A percentile compares a stretch with the other conserved stretches of the same genome.
Evolutionary conservation across 2,797 vertebrate genomes (phyloP).

Genomic region (Alectoris magna): DNA sequence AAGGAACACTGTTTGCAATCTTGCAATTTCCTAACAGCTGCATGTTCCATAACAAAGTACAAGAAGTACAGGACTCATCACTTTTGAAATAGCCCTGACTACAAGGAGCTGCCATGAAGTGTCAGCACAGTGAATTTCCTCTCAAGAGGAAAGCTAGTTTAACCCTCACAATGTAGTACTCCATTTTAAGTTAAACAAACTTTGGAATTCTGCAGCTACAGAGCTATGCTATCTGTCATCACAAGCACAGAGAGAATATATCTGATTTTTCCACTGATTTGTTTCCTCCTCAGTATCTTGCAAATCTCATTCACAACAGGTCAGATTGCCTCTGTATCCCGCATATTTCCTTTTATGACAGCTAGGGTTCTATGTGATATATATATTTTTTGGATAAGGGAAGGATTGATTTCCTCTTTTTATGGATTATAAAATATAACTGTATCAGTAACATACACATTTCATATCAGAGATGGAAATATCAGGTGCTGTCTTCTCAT

Average conservation of each 20-base stretch:
- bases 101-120: slow-evolving; percentile 5
- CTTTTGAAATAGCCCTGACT: slow-evolving; percentile 25
- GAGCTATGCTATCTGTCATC: neutral
- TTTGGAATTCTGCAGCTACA: neutral
- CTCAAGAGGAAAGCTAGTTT: neutral
- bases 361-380: neutral
- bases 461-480: slow-evolving; percentile 72
- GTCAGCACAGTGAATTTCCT: slow-evolving; percentile 37
- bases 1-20: slow-evolving; percentile 36
- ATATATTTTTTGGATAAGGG: neutral
- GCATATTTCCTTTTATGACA: neutral
- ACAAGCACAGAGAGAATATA: neutral
- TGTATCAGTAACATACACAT: slow-evolving; percentile 72
- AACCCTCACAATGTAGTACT: neutral
- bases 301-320: neutral
- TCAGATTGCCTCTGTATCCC: neutral
- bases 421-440: neutral
- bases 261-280: neutral
- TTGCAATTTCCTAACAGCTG: slow-evolving; percentile 43
- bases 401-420: neutral
- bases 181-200: neutral
- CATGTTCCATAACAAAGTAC: slow-evolving; percentile 31
- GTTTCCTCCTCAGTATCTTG: neutral
- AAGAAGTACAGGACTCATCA: slow-evolving; percentile 39
- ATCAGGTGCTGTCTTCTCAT: slow-evolving; percentile 76